Evolutionary conservation across 1,140 invertebrate species (phyloP), one percentile per base, ranked within the genome.

Genomic region (Marisa cornuarietis): DNA sequence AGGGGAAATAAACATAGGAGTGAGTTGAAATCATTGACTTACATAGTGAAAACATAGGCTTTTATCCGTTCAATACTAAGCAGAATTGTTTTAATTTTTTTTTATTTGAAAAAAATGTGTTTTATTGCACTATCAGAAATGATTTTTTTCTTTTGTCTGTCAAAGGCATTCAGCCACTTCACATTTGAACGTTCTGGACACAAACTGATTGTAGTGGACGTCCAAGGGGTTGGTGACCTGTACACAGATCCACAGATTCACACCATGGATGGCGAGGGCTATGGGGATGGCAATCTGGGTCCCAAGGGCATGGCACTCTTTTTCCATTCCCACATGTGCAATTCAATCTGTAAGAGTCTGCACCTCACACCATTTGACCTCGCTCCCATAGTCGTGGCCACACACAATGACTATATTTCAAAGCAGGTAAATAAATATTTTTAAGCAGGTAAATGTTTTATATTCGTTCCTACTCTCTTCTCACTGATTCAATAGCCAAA

Each of bases 191-290:
- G 92, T 69, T 93, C 92, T 54, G 93, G 93, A 13, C 93, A 94
- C 87, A 90, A 93, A 85, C 81, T 93, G 83, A 93, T 94, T 79
- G 92, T 94, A 11, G 93, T 94, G n/a, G 93, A 94, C 83, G 92
- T 94, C 78, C 93, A 94, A 88, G 93, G 93, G n/a, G 93, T 94
- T 42, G 93, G 93, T 18, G 93, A 94, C 88, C 87, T 94, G 20
- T 94, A 94, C 86, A 94, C 93, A 22, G 93, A 94, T 84, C 93
- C 93, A 22, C 93, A 94, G 85, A 93, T 94, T 78, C 93, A 94
- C 85, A 93, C 93, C 5, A 85, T 88, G 14, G 88, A 90, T 63
- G 93, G 91, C 80, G 91, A 86, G 13, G 92, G 92, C 16, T 93
- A 93, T 85, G 92, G 92, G 8, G 93, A 93, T 83, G 93, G 93